A percentile compares a stretch with the other conserved stretches of the same genome.
phyloP scores from a whole-genome alignment of 2,797 vertebrate species.

The Loris lydekkerianus region DNA sequence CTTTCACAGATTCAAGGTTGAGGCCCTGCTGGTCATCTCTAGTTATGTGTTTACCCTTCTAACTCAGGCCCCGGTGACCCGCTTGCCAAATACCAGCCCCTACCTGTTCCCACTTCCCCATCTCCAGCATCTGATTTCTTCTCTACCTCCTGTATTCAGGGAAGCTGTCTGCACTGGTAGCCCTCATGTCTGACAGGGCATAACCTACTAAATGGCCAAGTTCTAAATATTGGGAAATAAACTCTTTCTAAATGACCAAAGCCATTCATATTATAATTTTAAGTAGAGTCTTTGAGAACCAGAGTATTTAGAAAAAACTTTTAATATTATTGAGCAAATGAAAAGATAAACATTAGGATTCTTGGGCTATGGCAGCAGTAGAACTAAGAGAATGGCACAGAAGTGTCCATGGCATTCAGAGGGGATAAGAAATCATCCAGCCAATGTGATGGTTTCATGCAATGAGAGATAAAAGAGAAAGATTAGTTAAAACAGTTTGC shows the following conservation, averaged over 20 bases:
- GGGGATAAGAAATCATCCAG: background rate
- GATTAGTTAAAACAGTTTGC: background rate
- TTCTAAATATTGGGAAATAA: background rate
- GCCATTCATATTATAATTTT: background rate
- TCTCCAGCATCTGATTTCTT: background rate
- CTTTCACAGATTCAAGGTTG: background rate
- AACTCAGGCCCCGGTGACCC: background rate
- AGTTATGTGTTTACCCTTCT: too few species aligned
- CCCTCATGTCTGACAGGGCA: background rate
- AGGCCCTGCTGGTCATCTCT: background rate
- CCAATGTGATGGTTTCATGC: background rate
- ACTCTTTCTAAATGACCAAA: slow-evolving; percentile 8
- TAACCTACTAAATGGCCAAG: background rate
- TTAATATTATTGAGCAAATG: background rate
- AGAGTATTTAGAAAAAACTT: background rate
- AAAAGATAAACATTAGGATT: background rate
- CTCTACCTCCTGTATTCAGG: background rate
- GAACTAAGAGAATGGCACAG: background rate
- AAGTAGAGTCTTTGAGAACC: background rate
- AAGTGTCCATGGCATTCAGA: fast-evolving
- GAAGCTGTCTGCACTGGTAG: background rate
- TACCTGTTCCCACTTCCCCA: fast-evolving
- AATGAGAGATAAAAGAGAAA: background rate
- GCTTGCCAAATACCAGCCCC: background rate
- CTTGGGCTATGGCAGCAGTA: background rate